Conservation (phyloP, 1,140 invertebrate species). For the Sweltsa coloradensis region DNA sequence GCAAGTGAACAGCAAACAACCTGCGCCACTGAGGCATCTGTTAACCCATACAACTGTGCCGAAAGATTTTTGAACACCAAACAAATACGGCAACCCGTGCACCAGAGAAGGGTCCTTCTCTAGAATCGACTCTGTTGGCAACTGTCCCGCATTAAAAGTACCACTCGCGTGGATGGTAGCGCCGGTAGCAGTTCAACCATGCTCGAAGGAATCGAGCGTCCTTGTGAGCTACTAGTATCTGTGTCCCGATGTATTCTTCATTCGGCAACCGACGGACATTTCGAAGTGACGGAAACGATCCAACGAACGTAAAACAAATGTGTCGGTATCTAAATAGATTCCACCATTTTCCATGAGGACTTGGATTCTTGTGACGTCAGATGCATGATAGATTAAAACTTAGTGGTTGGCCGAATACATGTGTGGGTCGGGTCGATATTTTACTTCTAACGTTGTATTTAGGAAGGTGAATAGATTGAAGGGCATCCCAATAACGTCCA, state of each 20-base stretch:
- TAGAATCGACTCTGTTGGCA: conserved; percentile 7
- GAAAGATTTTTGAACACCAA: conserved; percentile 6
- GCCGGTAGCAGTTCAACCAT: conserved; percentile 10
- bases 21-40: too few species aligned
- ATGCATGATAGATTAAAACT: conserved; percentile 16
- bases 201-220: conserved; percentile 14
- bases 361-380: conserved; percentile 16
- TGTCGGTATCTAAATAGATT: conserved; percentile 21
- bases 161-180: conserved; percentile 7
- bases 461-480: conserved; percentile 11
- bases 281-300: conserved; percentile 20
- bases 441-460: conserved; percentile 5
- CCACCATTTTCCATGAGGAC: conserved; percentile 20
- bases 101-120: conserved; percentile 10
- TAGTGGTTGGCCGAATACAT: conserved; percentile 1
- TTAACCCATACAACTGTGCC: too few species aligned
- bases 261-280: conserved; percentile 24
- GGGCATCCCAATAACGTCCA: conserved; percentile 19
- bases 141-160: conserved; percentile 13
- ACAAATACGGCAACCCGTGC: not conserved
- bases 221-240: conserved; percentile 14
- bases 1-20: too few species aligned
- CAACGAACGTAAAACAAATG: conserved; percentile 16
- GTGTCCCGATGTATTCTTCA: conserved; percentile 12
- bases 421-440: not conserved